Conservation (phyloP, 2,888 invertebrate genomes). For the Diploptera punctata region DNA sequence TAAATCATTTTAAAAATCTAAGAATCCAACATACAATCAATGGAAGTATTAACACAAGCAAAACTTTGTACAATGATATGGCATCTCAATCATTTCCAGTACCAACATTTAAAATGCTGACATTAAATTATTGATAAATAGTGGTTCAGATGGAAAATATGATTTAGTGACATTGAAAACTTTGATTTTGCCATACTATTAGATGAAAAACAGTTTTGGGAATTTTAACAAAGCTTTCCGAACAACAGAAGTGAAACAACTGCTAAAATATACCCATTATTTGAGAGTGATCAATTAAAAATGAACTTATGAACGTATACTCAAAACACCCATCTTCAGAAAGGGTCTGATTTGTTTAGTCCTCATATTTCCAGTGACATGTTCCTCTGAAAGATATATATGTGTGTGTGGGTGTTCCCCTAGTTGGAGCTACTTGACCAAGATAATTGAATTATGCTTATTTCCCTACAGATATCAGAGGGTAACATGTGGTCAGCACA, state of each 20-base stretch:
- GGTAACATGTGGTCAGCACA: too few species aligned
- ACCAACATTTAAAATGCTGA: neutral
- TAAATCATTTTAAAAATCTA: neutral
- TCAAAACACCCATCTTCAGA: neutral
- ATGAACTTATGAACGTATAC: neutral
- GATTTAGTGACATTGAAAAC: neutral
- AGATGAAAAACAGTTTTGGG: neutral
- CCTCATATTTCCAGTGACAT: neutral
- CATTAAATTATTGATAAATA: conserved; percentile 1
- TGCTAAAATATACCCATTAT: neutral
- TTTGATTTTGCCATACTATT: neutral
- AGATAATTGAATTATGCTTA: too few species aligned
- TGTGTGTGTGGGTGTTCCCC: too few species aligned
- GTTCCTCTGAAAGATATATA: neutral
- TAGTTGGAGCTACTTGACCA: too few species aligned
- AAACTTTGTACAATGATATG: neutral
- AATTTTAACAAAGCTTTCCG: neutral
- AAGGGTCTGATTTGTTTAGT: neutral
- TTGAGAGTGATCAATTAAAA: too few species aligned
- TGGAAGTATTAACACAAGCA: neutral
- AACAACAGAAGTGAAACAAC: neutral
- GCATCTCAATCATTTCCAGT: neutral
- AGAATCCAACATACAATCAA: neutral
- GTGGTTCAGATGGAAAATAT: neutral
- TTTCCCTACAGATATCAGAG: too few species aligned